Evolutionary conservation across 2,797 vertebrate genomes (phyloP).

Genomic region (Bucorvus abyssinicus): DNA sequence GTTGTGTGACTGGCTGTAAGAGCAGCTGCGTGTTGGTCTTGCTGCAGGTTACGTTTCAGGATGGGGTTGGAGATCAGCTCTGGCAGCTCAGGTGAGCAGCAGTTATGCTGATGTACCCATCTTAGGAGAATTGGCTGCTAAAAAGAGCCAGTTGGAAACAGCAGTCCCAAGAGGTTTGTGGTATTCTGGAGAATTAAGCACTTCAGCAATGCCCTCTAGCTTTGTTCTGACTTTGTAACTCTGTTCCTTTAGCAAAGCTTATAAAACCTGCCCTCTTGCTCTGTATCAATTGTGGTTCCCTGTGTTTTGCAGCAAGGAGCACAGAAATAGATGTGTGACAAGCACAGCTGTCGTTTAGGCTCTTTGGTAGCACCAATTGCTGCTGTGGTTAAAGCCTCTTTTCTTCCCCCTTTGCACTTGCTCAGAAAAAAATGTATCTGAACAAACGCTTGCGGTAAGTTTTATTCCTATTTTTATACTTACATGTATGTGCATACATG

Average conservation of each 20-base stretch:
- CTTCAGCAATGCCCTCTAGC: background rate
- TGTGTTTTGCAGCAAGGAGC: background rate
- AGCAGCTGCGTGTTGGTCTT: background rate
- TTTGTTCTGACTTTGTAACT: constrained; percentile 7
- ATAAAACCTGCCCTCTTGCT: background rate
- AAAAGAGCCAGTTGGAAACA: background rate
- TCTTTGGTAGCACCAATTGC: background rate
- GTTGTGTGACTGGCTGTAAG: background rate
- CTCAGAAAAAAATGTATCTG: background rate
- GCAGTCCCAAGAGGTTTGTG: background rate
- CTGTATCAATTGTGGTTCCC: background rate
- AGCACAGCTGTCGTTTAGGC: background rate
- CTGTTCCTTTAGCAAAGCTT: constrained; percentile 13
- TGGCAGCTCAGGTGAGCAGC: background rate
- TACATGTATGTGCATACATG: accelerated
- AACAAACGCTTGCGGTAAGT: background rate
- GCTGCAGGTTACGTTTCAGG: background rate
- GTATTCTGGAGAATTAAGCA: background rate
- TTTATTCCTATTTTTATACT: background rate
- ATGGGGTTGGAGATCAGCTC: background rate
- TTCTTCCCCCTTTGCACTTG: background rate
- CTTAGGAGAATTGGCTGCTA: background rate
- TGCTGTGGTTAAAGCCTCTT: background rate
- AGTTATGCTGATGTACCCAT: background rate
- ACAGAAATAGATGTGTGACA: background rate